Percentiles rank a stretch among this genome's conserved stretches.
phyloP scores from a whole-genome alignment of 2,113 vertebrate species.

The Globicephala melas region DNA sequence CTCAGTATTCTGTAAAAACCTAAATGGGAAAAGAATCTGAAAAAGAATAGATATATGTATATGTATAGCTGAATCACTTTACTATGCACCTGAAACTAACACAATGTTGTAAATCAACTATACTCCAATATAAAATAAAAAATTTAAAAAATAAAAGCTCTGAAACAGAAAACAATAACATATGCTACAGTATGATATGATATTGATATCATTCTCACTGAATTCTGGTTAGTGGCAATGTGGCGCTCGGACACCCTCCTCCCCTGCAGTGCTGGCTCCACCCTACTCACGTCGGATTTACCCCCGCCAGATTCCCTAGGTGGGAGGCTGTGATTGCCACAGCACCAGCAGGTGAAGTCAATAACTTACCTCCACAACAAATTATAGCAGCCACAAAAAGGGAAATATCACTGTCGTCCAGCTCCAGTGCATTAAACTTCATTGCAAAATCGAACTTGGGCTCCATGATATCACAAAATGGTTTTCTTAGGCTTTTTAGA shows the following conservation, averaged over 20 bases:
- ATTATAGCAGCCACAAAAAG: slow-evolving; percentile 98
- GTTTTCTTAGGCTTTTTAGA: slow-evolving; percentile 95
- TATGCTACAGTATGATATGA: rapidly evolving
- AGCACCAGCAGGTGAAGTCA: rapidly evolving
- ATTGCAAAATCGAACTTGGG: slow-evolving; percentile 99
- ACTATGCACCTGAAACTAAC: not conserved
- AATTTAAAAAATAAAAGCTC: not conserved
- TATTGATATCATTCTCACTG: not conserved
- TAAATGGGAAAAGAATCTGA: not conserved
- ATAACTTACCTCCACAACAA: slow-evolving; percentile 94
- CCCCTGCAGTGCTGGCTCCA: rapidly evolving
- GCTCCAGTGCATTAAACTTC: slow-evolving; percentile 95
- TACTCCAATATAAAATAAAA: not conserved
- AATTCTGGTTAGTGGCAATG: rapidly evolving
- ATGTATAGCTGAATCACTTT: not conserved
- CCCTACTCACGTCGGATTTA: rapidly evolving
- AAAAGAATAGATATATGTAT: rapidly evolving
- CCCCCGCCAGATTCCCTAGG: not conserved
- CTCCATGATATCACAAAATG: slow-evolving; percentile 98
- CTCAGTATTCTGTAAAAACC: not conserved
- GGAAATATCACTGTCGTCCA: slow-evolving; percentile 97
- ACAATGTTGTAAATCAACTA: too few relatives aligned
- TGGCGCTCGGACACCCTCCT: rapidly evolving
- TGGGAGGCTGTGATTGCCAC: rapidly evolving
- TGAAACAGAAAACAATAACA: not conserved